Evolutionary conservation across 2,113 vertebrate species (phyloP).

Genomic region (Parotia lawesii): DNA sequence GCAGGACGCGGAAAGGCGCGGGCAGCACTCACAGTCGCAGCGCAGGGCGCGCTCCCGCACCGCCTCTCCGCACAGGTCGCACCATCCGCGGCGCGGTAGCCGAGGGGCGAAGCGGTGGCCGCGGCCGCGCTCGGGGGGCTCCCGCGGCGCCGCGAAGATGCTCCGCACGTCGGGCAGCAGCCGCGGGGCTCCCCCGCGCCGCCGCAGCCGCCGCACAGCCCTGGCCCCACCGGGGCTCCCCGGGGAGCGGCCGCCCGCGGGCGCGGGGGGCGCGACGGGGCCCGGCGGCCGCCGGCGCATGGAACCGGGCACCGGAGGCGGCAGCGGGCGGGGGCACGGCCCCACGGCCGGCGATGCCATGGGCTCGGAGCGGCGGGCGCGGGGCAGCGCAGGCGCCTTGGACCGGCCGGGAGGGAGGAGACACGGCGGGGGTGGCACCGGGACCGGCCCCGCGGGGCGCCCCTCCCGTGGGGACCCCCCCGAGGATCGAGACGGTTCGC

Average conservation of each 20-base stretch:
- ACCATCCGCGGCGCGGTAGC: slow-evolving; percentile 79
- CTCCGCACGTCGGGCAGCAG: slow-evolving; percentile 81
- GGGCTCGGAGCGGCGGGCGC: neutral
- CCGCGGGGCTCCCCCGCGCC: slow-evolving; percentile 66
- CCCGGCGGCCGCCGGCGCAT: no score
- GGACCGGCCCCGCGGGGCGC: neutral
- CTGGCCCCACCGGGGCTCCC: no score
- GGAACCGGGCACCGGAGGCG: no score
- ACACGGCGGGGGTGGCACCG: neutral
- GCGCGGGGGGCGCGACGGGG: no score
- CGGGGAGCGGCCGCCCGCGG: no score
- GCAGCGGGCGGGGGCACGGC: no score
- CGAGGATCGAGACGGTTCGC: neutral
- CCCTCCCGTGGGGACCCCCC: neutral
- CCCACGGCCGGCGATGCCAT: no score
- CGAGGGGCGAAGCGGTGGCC: slow-evolving; percentile 79
- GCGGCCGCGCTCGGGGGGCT: slow-evolving; percentile 76
- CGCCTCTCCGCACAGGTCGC: slow-evolving; percentile 82
- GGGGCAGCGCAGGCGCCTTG: slow-evolving; percentile 36
- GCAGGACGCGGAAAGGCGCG: neutral
- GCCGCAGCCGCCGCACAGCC: neutral
- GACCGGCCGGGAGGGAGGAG: neutral
- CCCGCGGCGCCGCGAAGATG: slow-evolving; percentile 78
- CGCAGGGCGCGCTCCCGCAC: slow-evolving; percentile 77
- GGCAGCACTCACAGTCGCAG: slow-evolving; percentile 82